Conservation (phyloP, 2,113 vertebrate species). For the Leptobrachium ailaonicum region DNA sequence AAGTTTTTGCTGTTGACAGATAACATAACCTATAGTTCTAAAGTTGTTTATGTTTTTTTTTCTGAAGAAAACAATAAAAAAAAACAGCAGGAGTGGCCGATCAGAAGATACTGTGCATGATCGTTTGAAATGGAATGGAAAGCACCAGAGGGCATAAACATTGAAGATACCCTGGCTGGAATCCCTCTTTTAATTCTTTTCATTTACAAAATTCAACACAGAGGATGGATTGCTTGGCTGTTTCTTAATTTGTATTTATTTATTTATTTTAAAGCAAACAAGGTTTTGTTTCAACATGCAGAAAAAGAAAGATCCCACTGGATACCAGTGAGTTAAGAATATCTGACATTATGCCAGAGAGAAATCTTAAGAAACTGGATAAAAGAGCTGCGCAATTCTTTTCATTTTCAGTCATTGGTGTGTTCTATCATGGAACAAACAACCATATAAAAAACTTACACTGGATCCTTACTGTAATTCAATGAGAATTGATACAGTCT, state of each 20-base stretch:
- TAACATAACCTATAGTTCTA: conserved; percentile 42
- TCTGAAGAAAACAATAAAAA: conserved; percentile 54
- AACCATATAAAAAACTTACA: too few relatives aligned
- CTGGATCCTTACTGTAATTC: too few relatives aligned
- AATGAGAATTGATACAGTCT: too few relatives aligned
- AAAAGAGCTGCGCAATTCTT: too few relatives aligned
- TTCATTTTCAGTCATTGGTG: too few relatives aligned
- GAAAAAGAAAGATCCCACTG: too few relatives aligned
- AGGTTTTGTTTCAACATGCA: neutral
- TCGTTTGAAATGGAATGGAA: conserved; percentile 68
- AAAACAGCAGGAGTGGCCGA: conserved; percentile 54
- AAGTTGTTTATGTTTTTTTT: conserved; percentile 58
- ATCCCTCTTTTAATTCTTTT: conserved; percentile 71
- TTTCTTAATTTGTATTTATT: neutral
- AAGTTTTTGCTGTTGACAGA: conserved; percentile 44
- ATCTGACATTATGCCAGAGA: too few relatives aligned
- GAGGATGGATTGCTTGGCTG: neutral
- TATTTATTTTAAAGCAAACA: neutral
- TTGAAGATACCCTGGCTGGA: conserved; percentile 64
- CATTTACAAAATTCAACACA: conserved; percentile 62
- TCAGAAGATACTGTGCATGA: conserved; percentile 55
- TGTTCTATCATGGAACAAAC: too few relatives aligned
- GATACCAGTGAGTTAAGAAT: too few relatives aligned
- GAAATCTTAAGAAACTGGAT: too few relatives aligned
- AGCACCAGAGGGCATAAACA: conserved; percentile 68